Percentiles rank a stretch among this genome's conserved stretches.
These are phyloP conservation scores for Bradynema listronoti DNA, from an alignment of 1,140 invertebrate genomes.

Conservation along the genomic window DNA sequence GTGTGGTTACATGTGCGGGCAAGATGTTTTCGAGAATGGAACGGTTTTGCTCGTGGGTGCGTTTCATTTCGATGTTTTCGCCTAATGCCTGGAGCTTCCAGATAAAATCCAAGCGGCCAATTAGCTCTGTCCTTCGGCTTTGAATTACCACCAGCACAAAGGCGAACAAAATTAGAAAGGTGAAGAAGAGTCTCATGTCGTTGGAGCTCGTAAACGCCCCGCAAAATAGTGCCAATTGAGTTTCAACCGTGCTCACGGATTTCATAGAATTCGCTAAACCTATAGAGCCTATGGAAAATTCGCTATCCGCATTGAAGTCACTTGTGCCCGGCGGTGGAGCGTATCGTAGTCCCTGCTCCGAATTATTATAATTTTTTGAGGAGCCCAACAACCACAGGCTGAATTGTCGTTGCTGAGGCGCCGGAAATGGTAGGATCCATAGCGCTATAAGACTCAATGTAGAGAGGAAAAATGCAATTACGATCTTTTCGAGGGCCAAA, in stretches of 20 bases:
- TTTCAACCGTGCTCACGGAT: no score
- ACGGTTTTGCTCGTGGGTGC: slow-evolving; percentile 52
- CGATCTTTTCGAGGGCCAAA: slow-evolving; percentile 49
- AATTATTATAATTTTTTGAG: no score
- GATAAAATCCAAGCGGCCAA: slow-evolving; percentile 55
- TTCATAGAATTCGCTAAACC: no score
- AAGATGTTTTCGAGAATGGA: slow-evolving; percentile 81
- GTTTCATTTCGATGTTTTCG: slow-evolving; percentile 56
- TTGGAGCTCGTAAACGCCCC: slow-evolving; percentile 10
- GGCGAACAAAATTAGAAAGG: slow-evolving; percentile 47
- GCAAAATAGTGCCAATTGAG: no score
- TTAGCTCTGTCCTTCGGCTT: slow-evolving; percentile 52
- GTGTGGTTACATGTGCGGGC: slow-evolving; percentile 82
- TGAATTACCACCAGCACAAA: slow-evolving; percentile 49
- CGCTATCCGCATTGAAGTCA: no score
- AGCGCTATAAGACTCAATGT: slow-evolving; percentile 24
- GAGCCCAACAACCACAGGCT: slow-evolving; percentile 40
- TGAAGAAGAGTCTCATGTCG: slow-evolving; percentile 47
- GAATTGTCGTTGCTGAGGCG: slow-evolving; percentile 40
- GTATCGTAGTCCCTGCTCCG: no score
- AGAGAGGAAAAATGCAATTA: slow-evolving; percentile 44
- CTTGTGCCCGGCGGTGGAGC: no score
- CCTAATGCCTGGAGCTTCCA: slow-evolving; percentile 57
- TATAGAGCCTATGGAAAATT: no score
- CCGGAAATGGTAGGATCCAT: slow-evolving; percentile 42